Evolutionary conservation across 2,797 vertebrate genomes (phyloP).

Genomic region (Lutjanus campechanus): DNA sequence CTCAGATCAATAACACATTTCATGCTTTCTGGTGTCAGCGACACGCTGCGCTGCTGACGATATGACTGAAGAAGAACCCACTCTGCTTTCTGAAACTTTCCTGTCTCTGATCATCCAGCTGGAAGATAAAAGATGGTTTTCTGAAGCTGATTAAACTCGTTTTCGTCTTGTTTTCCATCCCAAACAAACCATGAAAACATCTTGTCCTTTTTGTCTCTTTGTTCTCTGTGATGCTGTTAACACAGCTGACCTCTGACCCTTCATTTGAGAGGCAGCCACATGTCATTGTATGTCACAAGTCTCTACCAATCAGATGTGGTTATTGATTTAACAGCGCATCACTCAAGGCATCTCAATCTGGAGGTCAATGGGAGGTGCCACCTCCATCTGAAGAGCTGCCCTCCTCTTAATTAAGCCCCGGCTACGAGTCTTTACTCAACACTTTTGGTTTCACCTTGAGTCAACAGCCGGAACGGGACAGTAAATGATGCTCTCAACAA

Average conservation of each 20-base stretch:
- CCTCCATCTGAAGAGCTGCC: background rate
- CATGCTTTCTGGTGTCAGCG: slow-evolving; percentile 51
- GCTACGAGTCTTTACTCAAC: background rate
- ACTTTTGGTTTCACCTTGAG: background rate
- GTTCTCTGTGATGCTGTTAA: background rate
- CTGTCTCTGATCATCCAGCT: background rate
- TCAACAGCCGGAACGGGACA: background rate
- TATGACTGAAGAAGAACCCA: background rate
- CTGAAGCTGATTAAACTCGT: background rate
- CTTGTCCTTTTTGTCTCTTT: background rate
- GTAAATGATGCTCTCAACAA: background rate
- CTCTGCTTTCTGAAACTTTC: slow-evolving; percentile 17
- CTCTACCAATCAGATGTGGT: slow-evolving; percentile 2
- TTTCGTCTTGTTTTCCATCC: background rate
- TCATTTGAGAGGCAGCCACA: slow-evolving; percentile 1
- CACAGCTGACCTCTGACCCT: slow-evolving; percentile 36
- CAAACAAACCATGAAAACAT: background rate
- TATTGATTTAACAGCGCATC: slow-evolving; percentile 45
- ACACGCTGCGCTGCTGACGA: background rate
- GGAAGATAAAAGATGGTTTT: background rate
- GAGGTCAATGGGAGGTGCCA: slow-evolving; percentile 33
- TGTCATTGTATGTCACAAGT: slow-evolving; percentile 13
- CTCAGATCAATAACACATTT: slow-evolving; percentile 67
- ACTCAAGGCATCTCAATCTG: slow-evolving; percentile 12
- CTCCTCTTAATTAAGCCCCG: background rate